A percentile compares a stretch with the other conserved stretches of the same genome.
Conservation (phyloP, 1,140 invertebrate genomes). For the Gyrodactylus bullatarudis region DNA sequence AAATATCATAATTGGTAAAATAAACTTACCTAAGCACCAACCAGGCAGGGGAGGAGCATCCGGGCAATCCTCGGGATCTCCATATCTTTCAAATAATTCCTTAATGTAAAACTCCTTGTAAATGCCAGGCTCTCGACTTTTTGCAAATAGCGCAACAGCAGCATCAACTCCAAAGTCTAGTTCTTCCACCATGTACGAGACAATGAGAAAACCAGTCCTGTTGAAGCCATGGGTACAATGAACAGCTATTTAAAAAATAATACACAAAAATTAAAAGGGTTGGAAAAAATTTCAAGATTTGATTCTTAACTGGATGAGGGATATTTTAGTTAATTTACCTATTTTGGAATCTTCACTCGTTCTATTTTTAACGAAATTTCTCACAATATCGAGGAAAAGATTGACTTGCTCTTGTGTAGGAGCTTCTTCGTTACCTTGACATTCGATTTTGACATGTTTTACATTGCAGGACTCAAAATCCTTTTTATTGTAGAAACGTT, state of each 20-base stretch:
- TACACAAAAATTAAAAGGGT: no score
- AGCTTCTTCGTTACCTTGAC: conserved; percentile 15
- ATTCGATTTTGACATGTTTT: not conserved
- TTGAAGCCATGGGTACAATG: conserved; percentile 99
- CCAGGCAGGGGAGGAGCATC: conserved; percentile 37
- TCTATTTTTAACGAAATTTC: conserved; percentile 36
- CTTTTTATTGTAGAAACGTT: conserved; percentile 47
- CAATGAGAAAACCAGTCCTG: conserved; percentile 63
- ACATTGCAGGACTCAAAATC: conserved; percentile 28
- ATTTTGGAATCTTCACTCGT: conserved; percentile 36
- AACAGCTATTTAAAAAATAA: conserved; percentile 34
- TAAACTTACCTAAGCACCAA: conserved; percentile 36
- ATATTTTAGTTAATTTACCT: conserved; percentile 24
- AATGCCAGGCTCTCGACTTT: conserved; percentile 28
- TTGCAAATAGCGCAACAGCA: conserved; percentile 38
- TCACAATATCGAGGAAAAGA: conserved; percentile 39
- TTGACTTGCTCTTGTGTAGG: conserved; percentile 34
- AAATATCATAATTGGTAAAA: not conserved
- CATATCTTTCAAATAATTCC: conserved; percentile 32
- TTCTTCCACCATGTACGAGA: conserved; percentile 50
- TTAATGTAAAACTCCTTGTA: conserved; percentile 33
- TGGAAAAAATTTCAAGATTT: not conserved
- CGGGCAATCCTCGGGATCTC: conserved; percentile 35
- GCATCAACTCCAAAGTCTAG: conserved; percentile 34
- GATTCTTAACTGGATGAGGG: no score